Evolutionary conservation across 2,888 invertebrate species (phyloP), one percentile per base, ranked within the genome.

Genomic region (Stenolophus ochropezus): DNA sequence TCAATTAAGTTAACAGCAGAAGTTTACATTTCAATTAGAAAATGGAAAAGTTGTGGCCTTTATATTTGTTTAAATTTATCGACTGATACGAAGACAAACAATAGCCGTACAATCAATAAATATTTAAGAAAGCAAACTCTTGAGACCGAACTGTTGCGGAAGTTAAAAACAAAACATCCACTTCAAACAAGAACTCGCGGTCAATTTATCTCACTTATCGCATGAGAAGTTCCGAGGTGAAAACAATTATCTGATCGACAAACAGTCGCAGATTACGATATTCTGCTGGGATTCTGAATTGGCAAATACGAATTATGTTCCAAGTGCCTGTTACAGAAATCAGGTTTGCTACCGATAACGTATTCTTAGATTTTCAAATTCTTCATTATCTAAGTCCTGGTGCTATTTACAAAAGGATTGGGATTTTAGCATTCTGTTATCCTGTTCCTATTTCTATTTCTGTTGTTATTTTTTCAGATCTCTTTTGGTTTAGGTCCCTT

Each of bases 131-230:
- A 65, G 33, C 23, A 61, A 25, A 25, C 33, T 33, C 65, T 16
- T 6, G 65, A 33, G 65, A 69, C 8, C 33, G 33, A 33, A 33
- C 65, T 33, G 33, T 18, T 33, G 14, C 33, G 2, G 20, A 69
- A 69, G 65, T 69, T 69, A 69, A 69, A 58, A 69, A 69, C 65
- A 69, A 69, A 69, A 33, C 33, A 16, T 14, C 65, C 8, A 42
- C 33, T 42, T 42, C 33, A 42, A 11, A 8, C 18, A 27, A 8
- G 25, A 27, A 4, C 14, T 27, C 14, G 11, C 16, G 27, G 61
- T 18, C 33, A 69, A 69, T 69, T 69, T 69, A 33, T 69, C 65
- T 69, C 65, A 69, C 65, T 69, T 69, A 69, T 69, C 65, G 33
- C 25, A 18, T 33, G 33, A 69, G 8, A 69, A 69, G 65, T 27